Percentiles rank a stretch among this genome's conserved stretches.
phyloP scores from a whole-genome alignment of 2,888 invertebrate genomes.

The Agriopis leucophaearia region DNA sequence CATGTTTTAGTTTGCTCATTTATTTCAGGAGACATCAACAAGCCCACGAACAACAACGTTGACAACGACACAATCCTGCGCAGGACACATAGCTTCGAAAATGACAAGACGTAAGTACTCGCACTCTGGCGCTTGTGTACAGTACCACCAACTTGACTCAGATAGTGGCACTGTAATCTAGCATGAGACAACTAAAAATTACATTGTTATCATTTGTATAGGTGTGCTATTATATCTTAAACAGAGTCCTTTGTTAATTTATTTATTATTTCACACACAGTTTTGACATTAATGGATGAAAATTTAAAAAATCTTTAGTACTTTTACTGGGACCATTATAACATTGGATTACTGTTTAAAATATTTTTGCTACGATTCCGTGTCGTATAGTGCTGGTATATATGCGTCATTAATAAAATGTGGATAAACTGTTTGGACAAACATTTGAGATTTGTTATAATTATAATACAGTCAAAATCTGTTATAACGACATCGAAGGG shows the following conservation, averaged over 20 bases:
- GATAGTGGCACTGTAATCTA: neutral
- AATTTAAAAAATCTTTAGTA: neutral
- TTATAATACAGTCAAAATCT: too few relatives aligned
- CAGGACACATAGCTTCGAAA: slow-evolving; percentile 95
- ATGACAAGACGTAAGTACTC: slow-evolving; percentile 91
- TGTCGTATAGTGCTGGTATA: slow-evolving; percentile 35
- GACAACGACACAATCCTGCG: slow-evolving; percentile 87
- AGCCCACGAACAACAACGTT: slow-evolving; percentile 72
- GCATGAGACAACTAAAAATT: slow-evolving; percentile 8
- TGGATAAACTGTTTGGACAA: too few relatives aligned
- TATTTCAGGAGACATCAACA: slow-evolving; percentile 85
- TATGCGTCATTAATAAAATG: neutral
- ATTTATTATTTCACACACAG: neutral
- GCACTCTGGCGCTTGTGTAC: neutral
- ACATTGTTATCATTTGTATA: slow-evolving; percentile 1
- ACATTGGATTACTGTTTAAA: slow-evolving; percentile 14
- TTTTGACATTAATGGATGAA: neutral
- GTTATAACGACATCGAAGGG: too few relatives aligned
- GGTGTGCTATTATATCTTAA: neutral
- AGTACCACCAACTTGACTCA: neutral
- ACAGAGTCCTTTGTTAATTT: neutral
- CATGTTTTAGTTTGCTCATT: neutral
- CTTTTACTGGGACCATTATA: neutral
- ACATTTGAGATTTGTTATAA: neutral
- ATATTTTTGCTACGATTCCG: slow-evolving; percentile 4